phyloP scores from a whole-genome alignment of 2,888 invertebrate species.

The Branchinecta sandiegonensis region DNA sequence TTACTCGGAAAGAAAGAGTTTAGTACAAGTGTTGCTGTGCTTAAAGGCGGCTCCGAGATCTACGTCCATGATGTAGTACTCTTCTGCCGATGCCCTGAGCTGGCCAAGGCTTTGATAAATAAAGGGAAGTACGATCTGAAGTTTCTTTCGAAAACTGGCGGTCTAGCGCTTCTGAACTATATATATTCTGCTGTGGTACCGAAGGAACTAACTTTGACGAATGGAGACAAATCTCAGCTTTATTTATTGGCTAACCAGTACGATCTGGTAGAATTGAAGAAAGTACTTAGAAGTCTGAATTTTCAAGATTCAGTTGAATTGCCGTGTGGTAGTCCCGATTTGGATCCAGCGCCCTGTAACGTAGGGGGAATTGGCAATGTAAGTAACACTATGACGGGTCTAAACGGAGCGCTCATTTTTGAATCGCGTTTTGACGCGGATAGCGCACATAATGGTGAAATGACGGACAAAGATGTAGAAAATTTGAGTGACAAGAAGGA shows the following conservation, averaged over 20 bases:
- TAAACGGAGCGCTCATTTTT: background rate
- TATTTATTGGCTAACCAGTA: background rate
- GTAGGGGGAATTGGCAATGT: background rate
- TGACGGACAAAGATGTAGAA: background rate
- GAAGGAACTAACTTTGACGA: background rate
- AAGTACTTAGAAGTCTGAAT: background rate
- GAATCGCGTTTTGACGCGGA: background rate
- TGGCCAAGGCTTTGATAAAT: background rate
- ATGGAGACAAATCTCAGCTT: background rate
- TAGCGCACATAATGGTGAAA: background rate
- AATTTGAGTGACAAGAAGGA: background rate
- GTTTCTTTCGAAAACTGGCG: background rate
- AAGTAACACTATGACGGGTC: too few relatives aligned
- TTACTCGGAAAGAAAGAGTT: slow-evolving; percentile 1
- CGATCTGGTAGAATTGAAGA: background rate
- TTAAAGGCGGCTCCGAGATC: background rate
- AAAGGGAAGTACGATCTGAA: background rate
- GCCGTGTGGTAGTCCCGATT: background rate
- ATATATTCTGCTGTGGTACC: slow-evolving; percentile 2
- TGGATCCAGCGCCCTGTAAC: background rate
- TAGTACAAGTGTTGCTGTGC: background rate
- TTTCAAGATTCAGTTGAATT: background rate
- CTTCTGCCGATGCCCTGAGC: background rate
- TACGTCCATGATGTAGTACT: background rate
- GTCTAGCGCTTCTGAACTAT: background rate